phyloP scores from a whole-genome alignment of 2,797 vertebrate species.

The Fistularia commersonii region DNA sequence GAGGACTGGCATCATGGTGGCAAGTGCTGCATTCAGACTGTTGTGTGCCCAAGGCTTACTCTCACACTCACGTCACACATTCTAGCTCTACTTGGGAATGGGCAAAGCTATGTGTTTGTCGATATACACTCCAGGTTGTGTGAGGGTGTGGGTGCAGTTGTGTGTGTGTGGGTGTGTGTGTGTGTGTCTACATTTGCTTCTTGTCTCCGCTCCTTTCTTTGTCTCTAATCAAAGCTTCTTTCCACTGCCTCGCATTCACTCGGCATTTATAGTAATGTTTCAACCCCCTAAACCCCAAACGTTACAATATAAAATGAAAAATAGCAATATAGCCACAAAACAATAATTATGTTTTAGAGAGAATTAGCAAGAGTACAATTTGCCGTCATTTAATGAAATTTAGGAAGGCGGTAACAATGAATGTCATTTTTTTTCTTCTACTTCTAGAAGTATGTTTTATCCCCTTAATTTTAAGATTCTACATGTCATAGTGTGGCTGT shows the following conservation, averaged over 20 bases:
- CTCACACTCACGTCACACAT: slow-evolving; percentile 71
- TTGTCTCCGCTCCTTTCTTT: slow-evolving; percentile 42
- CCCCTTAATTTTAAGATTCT: slow-evolving; percentile 4
- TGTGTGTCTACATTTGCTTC: slow-evolving; percentile 35
- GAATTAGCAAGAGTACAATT: no score
- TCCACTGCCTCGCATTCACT: slow-evolving; percentile 20
- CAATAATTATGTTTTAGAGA: no score
- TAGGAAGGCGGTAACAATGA: no score
- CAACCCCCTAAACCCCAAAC: no score
- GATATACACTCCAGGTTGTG: slow-evolving; percentile 52
- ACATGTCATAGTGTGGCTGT: slow-evolving; percentile 1
- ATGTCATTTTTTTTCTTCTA: neutral
- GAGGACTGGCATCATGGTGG: slow-evolving; percentile 72
- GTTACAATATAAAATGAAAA: no score
- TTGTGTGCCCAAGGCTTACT: slow-evolving; percentile 66
- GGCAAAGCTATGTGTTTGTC: slow-evolving; percentile 63
- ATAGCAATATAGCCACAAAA: no score
- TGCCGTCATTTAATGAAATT: no score
- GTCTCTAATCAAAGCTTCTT: slow-evolving; percentile 38
- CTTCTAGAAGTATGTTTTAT: slow-evolving; percentile 17
- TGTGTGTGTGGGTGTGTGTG: slow-evolving; percentile 15
- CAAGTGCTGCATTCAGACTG: slow-evolving; percentile 73
- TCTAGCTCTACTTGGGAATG: slow-evolving; percentile 68
- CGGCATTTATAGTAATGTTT: no score
- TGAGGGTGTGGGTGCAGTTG: slow-evolving; percentile 46